phyloP scores from a whole-genome alignment of 2,113 vertebrate genomes.

The Mola mola region DNA sequence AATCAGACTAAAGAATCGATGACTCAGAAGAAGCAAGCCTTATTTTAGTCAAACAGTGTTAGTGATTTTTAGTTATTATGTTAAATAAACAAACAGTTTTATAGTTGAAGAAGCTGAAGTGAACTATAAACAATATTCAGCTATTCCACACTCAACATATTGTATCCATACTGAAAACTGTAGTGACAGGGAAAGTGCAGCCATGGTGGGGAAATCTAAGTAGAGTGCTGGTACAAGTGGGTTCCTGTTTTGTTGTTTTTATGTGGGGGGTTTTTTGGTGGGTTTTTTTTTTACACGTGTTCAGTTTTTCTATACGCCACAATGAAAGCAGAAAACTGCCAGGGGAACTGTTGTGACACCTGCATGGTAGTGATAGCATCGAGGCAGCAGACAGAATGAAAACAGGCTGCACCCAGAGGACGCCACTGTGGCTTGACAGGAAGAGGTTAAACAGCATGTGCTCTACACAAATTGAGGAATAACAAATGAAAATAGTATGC shows the following conservation, averaged over 20 bases:
- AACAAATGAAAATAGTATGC: background rate
- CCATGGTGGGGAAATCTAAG: slow-evolving; percentile 11
- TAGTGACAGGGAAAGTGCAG: slow-evolving; percentile 10
- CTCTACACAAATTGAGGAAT: slow-evolving; percentile 29
- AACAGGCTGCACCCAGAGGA: slow-evolving; percentile 36
- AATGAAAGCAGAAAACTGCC: slow-evolving; percentile 48
- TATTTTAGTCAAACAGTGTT: no score
- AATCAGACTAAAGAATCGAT: no score
- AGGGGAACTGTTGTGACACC: slow-evolving; percentile 58
- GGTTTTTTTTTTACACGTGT: no score
- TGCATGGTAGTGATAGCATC: slow-evolving; percentile 65
- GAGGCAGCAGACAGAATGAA: slow-evolving; percentile 43
- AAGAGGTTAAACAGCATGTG: slow-evolving; percentile 50
- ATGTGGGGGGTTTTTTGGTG: no score
- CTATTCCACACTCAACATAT: background rate
- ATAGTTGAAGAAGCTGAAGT: background rate
- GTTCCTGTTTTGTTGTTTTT: slow-evolving; percentile 41
- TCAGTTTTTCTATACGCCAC: slow-evolving; percentile 28
- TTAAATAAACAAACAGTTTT: background rate
- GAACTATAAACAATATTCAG: background rate
- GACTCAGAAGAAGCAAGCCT: no score
- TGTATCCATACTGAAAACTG: no score
- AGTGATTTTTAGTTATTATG: background rate
- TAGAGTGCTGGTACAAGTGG: slow-evolving; percentile 4
- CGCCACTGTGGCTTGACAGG: slow-evolving; percentile 34